Evolutionary conservation across 1,140 invertebrate genomes (phyloP), one percentile per base, ranked within the genome.

Genomic region (Oedothorax gibbosus): DNA sequence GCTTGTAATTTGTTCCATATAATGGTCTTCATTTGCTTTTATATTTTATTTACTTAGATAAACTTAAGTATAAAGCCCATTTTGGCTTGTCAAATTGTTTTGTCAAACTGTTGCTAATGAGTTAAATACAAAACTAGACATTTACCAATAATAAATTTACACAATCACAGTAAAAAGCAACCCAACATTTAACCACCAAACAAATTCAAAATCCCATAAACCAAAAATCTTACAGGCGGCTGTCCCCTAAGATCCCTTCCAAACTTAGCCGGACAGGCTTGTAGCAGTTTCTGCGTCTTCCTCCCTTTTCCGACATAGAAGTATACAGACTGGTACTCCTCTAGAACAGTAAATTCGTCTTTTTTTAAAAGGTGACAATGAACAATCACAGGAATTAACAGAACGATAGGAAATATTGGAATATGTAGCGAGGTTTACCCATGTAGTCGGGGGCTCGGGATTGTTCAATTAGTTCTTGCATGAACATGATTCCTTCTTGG

Each of bases 381-480:
- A 6, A 18, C n/a, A 57, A 68, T 68, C 65, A 21, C n/a, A 21
- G 14, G 8, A n/a, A 69, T 18, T 35, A n/a, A 57, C 21, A 10
- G 12, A 18, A 54, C 15, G 35, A 51, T 0, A 11, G 9, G n/a
- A 10, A 57, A 83, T 15, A 54, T 15, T 68, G 21, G n/a, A 50
- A 10, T 62, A 5, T 64, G 20, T 21, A 64, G 65, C 18, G 20
- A 76, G 15, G 14, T 60, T 18, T 78, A 86, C 85, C 81, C 87
- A 93, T 92, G 84, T 93, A 90, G 14, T 91, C 89, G 89, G 95
- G 93, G 82, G 92, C 90, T 88, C 95, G 95, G 54, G 96, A 96
- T 65, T 97, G 90, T 90, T 98, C 95, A 10, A 97, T 93, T 96
- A 99, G 98, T 91, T 99, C 98, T 88, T 98, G 95, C 96, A 99